phyloP scores from a whole-genome alignment of 2,113 vertebrate species.

The Podarcis cretensis region DNA sequence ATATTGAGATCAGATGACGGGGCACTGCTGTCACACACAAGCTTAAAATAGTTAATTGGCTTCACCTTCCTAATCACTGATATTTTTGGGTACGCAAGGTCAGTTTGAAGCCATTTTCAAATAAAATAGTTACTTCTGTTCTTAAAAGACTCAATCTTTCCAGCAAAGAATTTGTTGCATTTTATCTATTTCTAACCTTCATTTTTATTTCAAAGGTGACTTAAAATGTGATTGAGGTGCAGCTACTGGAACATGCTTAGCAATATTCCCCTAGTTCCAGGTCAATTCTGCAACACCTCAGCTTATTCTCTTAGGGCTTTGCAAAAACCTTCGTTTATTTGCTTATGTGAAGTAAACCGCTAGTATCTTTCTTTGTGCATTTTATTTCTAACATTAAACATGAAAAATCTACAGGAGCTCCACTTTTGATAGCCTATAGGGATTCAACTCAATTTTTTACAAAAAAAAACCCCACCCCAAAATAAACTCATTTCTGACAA shows the following conservation, averaged over 20 bases:
- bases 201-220: constrained; percentile 49
- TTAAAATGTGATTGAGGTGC: neutral
- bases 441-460: neutral
- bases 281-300: constrained; percentile 9
- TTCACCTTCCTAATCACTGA: constrained; percentile 29
- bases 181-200: constrained; percentile 26
- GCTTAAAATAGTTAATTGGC: constrained; percentile 5
- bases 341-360: neutral
- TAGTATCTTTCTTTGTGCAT: constrained; percentile 10
- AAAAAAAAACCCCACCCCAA: neutral
- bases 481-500: neutral
- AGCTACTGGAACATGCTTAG: neutral
- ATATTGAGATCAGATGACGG: neutral
- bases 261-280: constrained; percentile 18
- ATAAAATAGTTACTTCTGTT: constrained; percentile 14
- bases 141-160: constrained; percentile 21
- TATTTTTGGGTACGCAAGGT: constrained; percentile 44
- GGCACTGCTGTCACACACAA: neutral
- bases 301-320: neutral
- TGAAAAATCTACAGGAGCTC: neutral
- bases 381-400: neutral
- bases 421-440: neutral
- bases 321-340: neutral
- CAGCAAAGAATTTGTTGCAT: neutral
- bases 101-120: constrained; percentile 28